Evolutionary conservation across 1,140 invertebrate species (phyloP), one percentile per base, ranked within the genome.

Genomic region (Prorops nasuta): DNA sequence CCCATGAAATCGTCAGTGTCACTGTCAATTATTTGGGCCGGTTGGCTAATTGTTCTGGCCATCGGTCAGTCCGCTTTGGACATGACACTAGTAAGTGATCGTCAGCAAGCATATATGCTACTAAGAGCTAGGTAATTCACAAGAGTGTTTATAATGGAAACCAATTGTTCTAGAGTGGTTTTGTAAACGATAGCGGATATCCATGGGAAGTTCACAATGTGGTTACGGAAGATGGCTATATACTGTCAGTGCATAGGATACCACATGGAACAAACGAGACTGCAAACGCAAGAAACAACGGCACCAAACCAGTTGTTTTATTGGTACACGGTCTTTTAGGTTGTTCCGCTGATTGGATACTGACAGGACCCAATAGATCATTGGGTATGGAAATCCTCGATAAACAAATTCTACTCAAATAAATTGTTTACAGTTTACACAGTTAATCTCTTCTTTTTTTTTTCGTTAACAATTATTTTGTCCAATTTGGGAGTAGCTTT

Each of bases 311-410:
- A 46, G 45, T 17, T 14, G 84, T 87, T 2, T 76, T 86, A 3
- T 59, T 90, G 0, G 87, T 90, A 61, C 90, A 92, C 64, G 90
- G 90, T 1, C 71, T 92, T 1, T 66, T 90, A 2, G 84, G 82
- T 6, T 85, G 85, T 58, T 89, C 87, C 1, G 79, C 83, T 0
- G 87, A 90, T 67, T 93, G 83, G 83, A 72, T 92, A 12, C 68
- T 88, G 3, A 79, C 83, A 44, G 84, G 84, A 15, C 78, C 79
- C 1, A 66, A 82, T 32, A 81, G 83, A 56, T 79, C 76, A 15
- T 49, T 79, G 34, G 76, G 76, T 79, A 63, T 42, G n/a, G n/a
- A n/a, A n/a, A n/a, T n/a, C n/a, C n/a, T n/a, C n/a, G n/a, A n/a
- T n/a, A n/a, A n/a, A n/a, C n/a, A n/a, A n/a, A 38, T 37, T 37